Evolutionary conservation across 2,888 invertebrate genomes (phyloP).

Genomic region (Erpobdella octoculata): DNA sequence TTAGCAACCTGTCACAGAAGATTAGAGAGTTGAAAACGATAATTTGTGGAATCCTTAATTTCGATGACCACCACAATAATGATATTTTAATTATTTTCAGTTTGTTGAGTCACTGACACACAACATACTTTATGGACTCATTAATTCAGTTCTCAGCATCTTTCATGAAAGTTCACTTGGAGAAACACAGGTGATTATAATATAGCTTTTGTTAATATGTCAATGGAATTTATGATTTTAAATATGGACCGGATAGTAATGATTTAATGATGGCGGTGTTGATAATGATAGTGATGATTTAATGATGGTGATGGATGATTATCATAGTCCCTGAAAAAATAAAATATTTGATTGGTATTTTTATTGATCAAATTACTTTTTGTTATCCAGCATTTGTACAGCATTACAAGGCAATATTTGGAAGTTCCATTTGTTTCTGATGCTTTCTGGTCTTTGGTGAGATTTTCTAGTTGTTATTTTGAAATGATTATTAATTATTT

Average conservation of each 20-base stretch:
- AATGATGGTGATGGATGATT: background rate
- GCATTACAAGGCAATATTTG: background rate
- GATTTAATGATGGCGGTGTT: background rate
- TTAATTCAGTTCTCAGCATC: background rate
- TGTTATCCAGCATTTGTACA: background rate
- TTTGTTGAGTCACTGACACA: background rate
- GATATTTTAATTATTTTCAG: too few relatives aligned
- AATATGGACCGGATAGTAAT: background rate
- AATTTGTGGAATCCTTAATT: too few relatives aligned
- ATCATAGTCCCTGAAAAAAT: background rate
- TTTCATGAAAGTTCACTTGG: constrained; percentile 8
- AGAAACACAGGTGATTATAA: background rate
- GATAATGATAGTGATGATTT: background rate
- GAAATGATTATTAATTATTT: background rate
- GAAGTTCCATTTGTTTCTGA: background rate
- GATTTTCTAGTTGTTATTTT: too few relatives aligned
- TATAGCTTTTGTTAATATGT: background rate
- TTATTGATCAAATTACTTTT: too few relatives aligned
- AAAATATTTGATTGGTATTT: too few relatives aligned
- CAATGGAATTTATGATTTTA: background rate
- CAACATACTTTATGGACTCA: constrained; percentile 4
- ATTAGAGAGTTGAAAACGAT: too few relatives aligned
- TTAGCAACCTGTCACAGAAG: too few relatives aligned
- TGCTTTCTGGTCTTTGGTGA: background rate
- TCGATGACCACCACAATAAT: too few relatives aligned